Evolutionary conservation across 1,140 invertebrate genomes (phyloP), one percentile per base, ranked within the genome.

Genomic region (Idris sp.): DNA sequence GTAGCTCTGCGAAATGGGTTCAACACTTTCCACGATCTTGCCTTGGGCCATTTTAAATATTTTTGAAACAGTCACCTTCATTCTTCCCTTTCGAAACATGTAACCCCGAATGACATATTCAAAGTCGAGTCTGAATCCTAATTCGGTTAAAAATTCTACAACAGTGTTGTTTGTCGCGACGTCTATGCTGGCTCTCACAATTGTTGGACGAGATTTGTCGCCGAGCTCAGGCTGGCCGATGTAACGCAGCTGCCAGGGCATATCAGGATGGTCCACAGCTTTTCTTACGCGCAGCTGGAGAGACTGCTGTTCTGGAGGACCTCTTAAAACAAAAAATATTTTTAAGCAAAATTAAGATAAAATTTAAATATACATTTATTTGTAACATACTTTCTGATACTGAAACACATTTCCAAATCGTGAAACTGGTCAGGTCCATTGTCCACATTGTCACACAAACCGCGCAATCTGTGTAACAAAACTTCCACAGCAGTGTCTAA

Each of bases 41-140:
- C 90, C 92, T 56, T 91, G 92, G 25, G 88, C 89, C 88, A 95
- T 93, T 90, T 96, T 96, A 76, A 95, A 97, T 7, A 99, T 93
- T 87, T 98, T 98, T 0, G 95, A 96, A 0, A 98, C 96, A 1
- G 96, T 97, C 1, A 98, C 94, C 85, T 98, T 98, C 95, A 99
- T 97, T 80, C 97, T 89, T 0, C 97, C 97, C 89, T 98, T 98
- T 41, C 96, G 91, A 79, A 98, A 98, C 92, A 98, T 96, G 77
- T 95, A 97, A 9, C 97, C 97, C 88, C 96, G 93, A 0, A 95
- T 92, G 76, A 96, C 94, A 83, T 96, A 98, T 88, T 98, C 97
- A 89, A 96, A 98, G 81, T 98, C 97, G 40, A 95, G 86, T 65
- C 94, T 88, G 79, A 94, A 96, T 5, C 97, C 97, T 75, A 98